Evolutionary conservation across 2,888 invertebrate genomes (phyloP).

Genomic region (Parasteatoda lunata): DNA sequence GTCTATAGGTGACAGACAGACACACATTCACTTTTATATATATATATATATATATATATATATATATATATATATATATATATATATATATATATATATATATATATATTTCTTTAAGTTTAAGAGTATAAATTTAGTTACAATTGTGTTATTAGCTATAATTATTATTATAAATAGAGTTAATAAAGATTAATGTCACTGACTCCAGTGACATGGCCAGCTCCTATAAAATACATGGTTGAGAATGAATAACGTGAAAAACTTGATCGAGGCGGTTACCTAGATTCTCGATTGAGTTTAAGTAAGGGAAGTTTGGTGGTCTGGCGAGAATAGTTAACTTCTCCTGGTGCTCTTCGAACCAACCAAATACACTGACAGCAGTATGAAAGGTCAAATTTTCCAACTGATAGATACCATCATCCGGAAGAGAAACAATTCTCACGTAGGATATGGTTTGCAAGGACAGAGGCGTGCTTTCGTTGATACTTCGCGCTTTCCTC

Average conservation of each 20-base stretch:
- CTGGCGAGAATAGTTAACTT: constrained; percentile 2
- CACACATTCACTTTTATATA: too few relatives aligned
- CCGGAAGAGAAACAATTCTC: constrained; percentile 8
- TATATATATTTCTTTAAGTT: too few relatives aligned
- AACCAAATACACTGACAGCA: not conserved
- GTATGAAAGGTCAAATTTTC: constrained; percentile 13
- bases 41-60: too few relatives aligned
- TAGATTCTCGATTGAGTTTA: constrained; percentile 10
- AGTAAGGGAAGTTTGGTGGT: too few relatives aligned
- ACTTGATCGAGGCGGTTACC: constrained; percentile 1
- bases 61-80: too few relatives aligned
- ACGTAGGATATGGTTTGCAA: not conserved
- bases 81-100: too few relatives aligned
- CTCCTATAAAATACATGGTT: not conserved
- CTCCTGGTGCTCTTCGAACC: constrained; percentile 10
- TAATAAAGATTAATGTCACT: too few relatives aligned
- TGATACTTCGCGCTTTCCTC: constrained; percentile 6
- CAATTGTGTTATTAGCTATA: too few relatives aligned
- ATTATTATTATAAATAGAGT: too few relatives aligned
- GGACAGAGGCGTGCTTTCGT: constrained; percentile 3
- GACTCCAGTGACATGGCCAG: constrained; percentile 12
- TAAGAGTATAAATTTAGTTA: too few relatives aligned
- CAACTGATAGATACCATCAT: constrained; percentile 14
- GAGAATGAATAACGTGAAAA: constrained; percentile 6
- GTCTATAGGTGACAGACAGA: too few relatives aligned